Base-by-base conservation (phyloP, 1,140 invertebrate species). In the Dendroctonus valens region DNA sequence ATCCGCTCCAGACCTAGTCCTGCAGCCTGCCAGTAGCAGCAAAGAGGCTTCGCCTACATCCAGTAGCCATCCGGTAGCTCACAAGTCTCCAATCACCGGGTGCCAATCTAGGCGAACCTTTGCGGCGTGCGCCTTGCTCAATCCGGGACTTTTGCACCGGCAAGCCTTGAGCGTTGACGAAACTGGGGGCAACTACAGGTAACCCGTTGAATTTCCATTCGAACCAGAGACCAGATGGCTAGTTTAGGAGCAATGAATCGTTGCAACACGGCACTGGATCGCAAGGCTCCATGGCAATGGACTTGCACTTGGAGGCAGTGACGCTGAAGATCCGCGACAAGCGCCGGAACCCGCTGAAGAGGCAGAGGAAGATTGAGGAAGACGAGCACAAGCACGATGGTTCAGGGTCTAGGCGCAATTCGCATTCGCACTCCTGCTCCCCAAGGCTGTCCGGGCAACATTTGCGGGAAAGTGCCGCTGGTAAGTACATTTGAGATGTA, bases 351-450 rank as follows among this genome's bases (percentile, higher is more conserved):
- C 86, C 90, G 41, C 79, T 92, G n/a, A 80, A 86, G 5, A 78
- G 91, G 11, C 91, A 93, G 73, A 84, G 86, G 55, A 87, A 87
- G 59, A 85, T 93, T 12, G 84, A 86, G 6, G 85, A 87, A 64
- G 86, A 89, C 63, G 84, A 85, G 49, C 63, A 68, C 7, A 65
- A 71, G 7, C 55, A 38, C 5, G 51, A 69, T 6, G 7, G 42
- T 38, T 8, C 11, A 9, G 48, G 41, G 11, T 71, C 67, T 7
- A 60, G 74, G 48, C 72, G 71, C 39, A 75, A 68, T 59, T 74
- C 74, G n/a, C 72, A 75, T 59, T 74, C 72, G 7, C 71, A 74
- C 7, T 68, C 66, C 2, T 61, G 59, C 12, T 68, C 69, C 12
- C 66, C 60, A 46, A 71, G 72, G 49, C 14, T 67, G 38, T 59